These are phyloP conservation scores for Drosophila nigritarsus DNA, from an alignment of 2,888 invertebrate genomes.

Conservation along the genomic window DNA sequence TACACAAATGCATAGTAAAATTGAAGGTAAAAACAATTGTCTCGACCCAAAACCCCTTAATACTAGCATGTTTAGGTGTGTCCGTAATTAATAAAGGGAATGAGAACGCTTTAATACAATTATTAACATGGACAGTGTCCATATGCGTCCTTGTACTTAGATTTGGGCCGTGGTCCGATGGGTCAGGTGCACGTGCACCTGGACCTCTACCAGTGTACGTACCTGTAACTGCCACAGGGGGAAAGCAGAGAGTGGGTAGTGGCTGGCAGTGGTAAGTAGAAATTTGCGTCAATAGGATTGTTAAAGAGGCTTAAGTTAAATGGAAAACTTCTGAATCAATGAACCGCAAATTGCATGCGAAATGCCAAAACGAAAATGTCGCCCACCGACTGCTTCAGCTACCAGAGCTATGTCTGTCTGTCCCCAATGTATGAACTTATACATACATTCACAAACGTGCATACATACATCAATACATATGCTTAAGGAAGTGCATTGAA, in stretches of 20 bases:
- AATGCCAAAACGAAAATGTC: constrained; percentile 81
- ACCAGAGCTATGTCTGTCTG: constrained; percentile 19
- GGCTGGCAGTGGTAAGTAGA: constrained; percentile 70
- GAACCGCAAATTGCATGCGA: constrained; percentile 83
- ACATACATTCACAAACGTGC: background rate
- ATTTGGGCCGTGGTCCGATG: constrained; percentile 21
- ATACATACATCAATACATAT: constrained; percentile 2
- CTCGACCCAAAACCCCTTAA: background rate
- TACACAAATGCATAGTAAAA: background rate
- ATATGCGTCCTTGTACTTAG: constrained; percentile 9
- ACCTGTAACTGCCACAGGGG: constrained; percentile 13
- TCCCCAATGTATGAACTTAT: constrained; percentile 8
- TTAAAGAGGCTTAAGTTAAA: constrained; percentile 85
- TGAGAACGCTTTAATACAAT: constrained; percentile 5
- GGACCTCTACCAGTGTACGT: background rate
- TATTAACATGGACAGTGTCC: background rate
- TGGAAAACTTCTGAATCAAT: constrained; percentile 85
- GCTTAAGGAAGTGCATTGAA: constrained; percentile 35
- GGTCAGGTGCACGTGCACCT: constrained; percentile 12
- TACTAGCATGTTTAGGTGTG: background rate
- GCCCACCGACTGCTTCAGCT: constrained; percentile 55
- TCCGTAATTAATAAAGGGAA: constrained; percentile 4
- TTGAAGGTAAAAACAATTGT: background rate
- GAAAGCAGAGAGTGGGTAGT: constrained; percentile 29
- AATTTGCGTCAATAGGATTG: constrained; percentile 83